Percentiles rank a stretch among this genome's conserved stretches.
Conservation (phyloP, 2,888 invertebrate species). For the Drepana falcataria region DNA sequence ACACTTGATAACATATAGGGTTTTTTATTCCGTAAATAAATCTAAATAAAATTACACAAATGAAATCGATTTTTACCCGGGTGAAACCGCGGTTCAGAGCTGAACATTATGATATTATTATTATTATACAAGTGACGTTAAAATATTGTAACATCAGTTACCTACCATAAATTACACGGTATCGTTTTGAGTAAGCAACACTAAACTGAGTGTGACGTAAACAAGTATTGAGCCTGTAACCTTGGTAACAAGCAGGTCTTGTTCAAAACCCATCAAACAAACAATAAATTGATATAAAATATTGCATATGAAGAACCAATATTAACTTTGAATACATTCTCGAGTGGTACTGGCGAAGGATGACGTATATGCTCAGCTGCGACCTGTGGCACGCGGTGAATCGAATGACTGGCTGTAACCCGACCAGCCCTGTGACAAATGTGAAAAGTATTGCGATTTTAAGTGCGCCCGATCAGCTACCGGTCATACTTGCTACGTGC, state of each 20-base stretch:
- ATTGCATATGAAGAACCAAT: neutral
- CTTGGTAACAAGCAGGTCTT: neutral
- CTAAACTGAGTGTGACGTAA: neutral
- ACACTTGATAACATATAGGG: too few species aligned
- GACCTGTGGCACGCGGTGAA: slow-evolving; percentile 51
- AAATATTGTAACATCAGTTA: too few species aligned
- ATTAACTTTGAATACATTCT: neutral
- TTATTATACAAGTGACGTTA: too few species aligned
- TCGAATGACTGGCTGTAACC: slow-evolving; percentile 60
- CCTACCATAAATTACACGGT: too few species aligned
- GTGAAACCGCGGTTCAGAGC: too few species aligned
- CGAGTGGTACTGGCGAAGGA: slow-evolving; percentile 16
- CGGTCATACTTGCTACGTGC: slow-evolving; percentile 7
- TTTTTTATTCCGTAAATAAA: too few species aligned
- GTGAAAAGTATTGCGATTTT: slow-evolving; percentile 56
- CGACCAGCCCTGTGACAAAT: slow-evolving; percentile 62
- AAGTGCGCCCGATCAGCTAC: slow-evolving; percentile 27
- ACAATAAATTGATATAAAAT: slow-evolving; percentile 4
- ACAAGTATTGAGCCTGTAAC: neutral
- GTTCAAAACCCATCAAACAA: slow-evolving; percentile 1
- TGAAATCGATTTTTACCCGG: too few species aligned
- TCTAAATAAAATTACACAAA: too few species aligned
- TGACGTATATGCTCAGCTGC: slow-evolving; percentile 45
- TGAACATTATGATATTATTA: too few species aligned
- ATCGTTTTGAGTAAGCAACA: too few species aligned